Base-by-base conservation (phyloP, 2,888 invertebrate species). In the Epsilonema sp. region DNA sequence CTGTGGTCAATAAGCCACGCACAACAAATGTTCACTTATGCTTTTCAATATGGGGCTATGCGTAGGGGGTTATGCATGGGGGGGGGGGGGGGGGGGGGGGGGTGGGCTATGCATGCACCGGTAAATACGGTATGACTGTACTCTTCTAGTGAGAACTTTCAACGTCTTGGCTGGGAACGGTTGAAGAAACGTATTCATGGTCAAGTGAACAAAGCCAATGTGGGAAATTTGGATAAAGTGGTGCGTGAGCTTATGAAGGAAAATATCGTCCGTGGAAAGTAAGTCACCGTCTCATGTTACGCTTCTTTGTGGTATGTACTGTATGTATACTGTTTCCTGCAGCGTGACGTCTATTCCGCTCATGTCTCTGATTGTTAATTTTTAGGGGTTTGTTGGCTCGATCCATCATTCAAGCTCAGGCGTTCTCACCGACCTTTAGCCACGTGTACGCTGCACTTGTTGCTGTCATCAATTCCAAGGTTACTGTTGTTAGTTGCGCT, bases 171-270 rank as follows among this genome's bases (percentile, higher is more conserved):
- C 1, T 99, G 97, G 97, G 94, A 99, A 70, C 89, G 90, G 0
- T 69, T 99, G 22, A 97, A 97, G 65, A 99, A 97, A 67, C 90
- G 89, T 8, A 83, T 99, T 53, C 90, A 94, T 62, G 97, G 97
- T 56, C 80, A 82, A 55, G 87, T 97, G 49, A 99, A 99, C 70
- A 97, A 94, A 73, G 81, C 94, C 1, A 97, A 94, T 65, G 82
- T 82, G 0, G 68, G 85, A 16, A 97, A 97, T 65, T 83, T 97
- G 53, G 63, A 63, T 2, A 78, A 83, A 45, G 87, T 97, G 48
- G 84, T 90, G 0, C 74, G 82, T 47, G 84, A 94, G 65, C 67
- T 99, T 24, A 72, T 97, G 13, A 80, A 81, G 60, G 92, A 94
- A 67, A 99, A 97, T 64, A 80, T 97, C 48, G 82, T 99, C 0